phyloP scores from a whole-genome alignment of 2,797 vertebrate genomes.

The Micrastur ruficollis region DNA sequence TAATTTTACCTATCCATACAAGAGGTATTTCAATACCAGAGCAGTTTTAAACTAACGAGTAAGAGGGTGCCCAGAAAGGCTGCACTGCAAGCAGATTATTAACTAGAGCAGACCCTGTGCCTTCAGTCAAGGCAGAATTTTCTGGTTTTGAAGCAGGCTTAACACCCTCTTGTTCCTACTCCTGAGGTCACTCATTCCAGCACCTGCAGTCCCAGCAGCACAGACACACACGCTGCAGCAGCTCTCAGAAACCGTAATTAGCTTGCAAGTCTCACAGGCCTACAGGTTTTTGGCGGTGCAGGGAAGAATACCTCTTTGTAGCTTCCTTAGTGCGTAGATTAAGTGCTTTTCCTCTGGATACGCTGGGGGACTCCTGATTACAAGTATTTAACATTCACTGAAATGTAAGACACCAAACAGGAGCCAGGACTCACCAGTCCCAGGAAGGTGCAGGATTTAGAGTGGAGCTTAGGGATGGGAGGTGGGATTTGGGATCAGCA shows the following conservation, averaged over 20 bases:
- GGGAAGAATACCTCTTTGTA: not conserved
- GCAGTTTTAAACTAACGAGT: not conserved
- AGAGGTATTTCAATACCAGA: not conserved
- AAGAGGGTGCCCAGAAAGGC: not conserved
- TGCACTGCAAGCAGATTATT: not conserved
- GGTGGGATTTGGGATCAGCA: not conserved
- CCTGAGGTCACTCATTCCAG: not conserved
- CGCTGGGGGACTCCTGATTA: not conserved
- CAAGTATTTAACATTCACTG: not conserved
- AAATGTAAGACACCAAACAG: not conserved
- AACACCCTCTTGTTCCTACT: not conserved
- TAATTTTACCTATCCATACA: not conserved
- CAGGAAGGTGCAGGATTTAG: not conserved
- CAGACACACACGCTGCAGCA: not conserved
- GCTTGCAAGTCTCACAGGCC: not conserved
- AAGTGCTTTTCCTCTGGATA: not conserved
- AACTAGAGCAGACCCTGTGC: not conserved
- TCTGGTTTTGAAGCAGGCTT: not conserved
- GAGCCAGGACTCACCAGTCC: not conserved
- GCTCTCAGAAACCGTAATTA: not conserved
- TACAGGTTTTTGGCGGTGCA: not conserved
- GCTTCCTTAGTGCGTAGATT: not conserved
- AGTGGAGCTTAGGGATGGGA: not conserved
- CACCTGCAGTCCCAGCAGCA: not conserved
- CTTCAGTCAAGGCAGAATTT: not conserved